Evolutionary conservation across 2,888 invertebrate species (phyloP), one percentile per base, ranked within the genome.

Genomic region (Hypercompe scribonia): DNA sequence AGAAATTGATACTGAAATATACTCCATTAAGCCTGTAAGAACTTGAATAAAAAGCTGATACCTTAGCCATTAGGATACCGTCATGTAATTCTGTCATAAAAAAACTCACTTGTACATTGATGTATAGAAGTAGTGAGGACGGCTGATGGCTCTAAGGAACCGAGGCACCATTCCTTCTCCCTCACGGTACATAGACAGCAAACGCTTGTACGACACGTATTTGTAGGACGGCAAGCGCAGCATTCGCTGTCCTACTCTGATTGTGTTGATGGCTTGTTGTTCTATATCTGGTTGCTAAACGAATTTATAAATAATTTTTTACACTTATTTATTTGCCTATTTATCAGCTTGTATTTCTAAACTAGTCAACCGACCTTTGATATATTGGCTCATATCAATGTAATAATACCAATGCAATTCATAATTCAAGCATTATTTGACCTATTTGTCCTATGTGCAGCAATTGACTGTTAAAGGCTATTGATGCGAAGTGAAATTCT

Each of bases 31-130:
- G 42, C 11, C 42, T 15, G 15, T 13, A 42, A 42, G 5, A 3
- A 36, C 36, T n/a, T 39, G 8, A 11, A 21, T 7, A 8, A 5
- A 46, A 46, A 46, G 5, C 21, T 46, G 46, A 21, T 46, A 24
- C 5, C 46, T 24, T 46, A 46, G 46, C 46, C 11, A 11, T 39
- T 39, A 11, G 5, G 13, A 39, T 39, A 11, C 13, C 24, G 21
- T 21, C 7, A 10, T 42, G 42, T 65, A 42, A 21, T 28, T 31
- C 31, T 42, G 39, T 42, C 28, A 42, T n/a, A 11, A 10, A 66
- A n/a, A 68, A 39, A 88, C 93, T 93, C 83, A 95, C 95, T 94
- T 93, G 85, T 93, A 94, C 93, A 93, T 93, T 3, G 94, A 93
- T 0, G 93, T 92, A 84, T 93, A 94, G 84, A 93, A 93, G 84